Conservation (phyloP, 2,888 invertebrate species). For the Ditula angustiorana region DNA sequence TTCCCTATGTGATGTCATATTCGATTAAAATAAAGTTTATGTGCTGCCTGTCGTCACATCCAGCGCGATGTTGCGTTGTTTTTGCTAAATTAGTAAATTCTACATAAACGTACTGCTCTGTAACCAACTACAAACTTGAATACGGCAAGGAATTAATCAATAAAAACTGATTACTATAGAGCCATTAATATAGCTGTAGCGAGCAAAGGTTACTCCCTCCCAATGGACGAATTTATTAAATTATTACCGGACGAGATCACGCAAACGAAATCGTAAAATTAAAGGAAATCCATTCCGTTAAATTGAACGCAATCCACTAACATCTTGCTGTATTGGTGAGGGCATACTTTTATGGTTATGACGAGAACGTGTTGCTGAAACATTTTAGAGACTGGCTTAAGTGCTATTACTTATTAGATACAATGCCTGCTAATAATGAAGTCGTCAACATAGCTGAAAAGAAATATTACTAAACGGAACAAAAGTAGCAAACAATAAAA, state of each 20-base stretch:
- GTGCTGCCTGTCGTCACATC: background rate
- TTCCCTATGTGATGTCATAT: constrained; percentile 8
- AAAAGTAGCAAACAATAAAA: constrained; percentile 59
- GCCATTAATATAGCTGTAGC: constrained; percentile 55
- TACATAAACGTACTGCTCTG: background rate
- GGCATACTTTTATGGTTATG: constrained; percentile 16
- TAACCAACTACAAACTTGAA: constrained; percentile 5
- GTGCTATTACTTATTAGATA: background rate
- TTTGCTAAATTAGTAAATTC: background rate
- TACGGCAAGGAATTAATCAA: constrained; percentile 55
- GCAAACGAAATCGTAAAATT: constrained; percentile 84
- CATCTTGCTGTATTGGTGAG: constrained; percentile 44
- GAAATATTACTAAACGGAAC: constrained; percentile 55
- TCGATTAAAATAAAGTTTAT: background rate
- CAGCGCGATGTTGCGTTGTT: background rate
- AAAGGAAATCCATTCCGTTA: constrained; percentile 78
- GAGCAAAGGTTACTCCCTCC: constrained; percentile 61
- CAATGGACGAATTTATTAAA: constrained; percentile 79
- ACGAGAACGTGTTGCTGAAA: constrained; percentile 2
- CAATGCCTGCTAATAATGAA: constrained; percentile 51
- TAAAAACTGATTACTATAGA: constrained; percentile 74
- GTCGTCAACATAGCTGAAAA: constrained; percentile 58
- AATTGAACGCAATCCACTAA: constrained; percentile 79
- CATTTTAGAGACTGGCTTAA: background rate
- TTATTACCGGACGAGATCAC: constrained; percentile 82